phyloP scores from a whole-genome alignment of 1,140 invertebrate genomes.

The Hestina assimilis region DNA sequence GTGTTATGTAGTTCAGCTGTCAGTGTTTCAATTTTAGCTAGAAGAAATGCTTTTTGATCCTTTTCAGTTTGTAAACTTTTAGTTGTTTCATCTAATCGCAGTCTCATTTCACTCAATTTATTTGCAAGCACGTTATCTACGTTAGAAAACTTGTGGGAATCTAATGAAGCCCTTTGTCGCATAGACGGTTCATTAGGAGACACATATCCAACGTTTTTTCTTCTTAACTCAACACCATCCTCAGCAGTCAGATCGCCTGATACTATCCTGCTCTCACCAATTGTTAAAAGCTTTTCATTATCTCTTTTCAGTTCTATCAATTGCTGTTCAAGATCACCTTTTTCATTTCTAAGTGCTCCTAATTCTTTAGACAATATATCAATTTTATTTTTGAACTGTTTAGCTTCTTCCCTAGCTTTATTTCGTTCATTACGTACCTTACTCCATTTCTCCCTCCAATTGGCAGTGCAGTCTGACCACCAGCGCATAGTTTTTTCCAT shows the following conservation, averaged over 20 bases:
- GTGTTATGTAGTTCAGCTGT: slow-evolving; percentile 60
- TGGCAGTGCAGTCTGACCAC: slow-evolving; percentile 91
- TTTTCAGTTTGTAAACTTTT: slow-evolving; percentile 67
- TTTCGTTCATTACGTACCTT: slow-evolving; percentile 90
- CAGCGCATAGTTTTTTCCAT: slow-evolving; percentile 99
- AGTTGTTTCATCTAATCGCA: slow-evolving; percentile 60
- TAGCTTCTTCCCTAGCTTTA: slow-evolving; percentile 91
- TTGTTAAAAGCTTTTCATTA: slow-evolving; percentile 67
- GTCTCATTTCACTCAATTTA: slow-evolving; percentile 61
- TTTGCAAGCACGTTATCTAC: slow-evolving; percentile 64
- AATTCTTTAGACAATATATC: slow-evolving; percentile 89
- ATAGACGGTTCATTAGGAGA: slow-evolving; percentile 54
- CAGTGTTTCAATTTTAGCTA: slow-evolving; percentile 61
- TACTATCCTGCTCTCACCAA: slow-evolving; percentile 67
- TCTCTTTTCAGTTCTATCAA: slow-evolving; percentile 56
- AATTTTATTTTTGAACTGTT: slow-evolving; percentile 88
- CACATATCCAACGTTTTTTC: slow-evolving; percentile 55
- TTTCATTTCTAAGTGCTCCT: slow-evolving; percentile 86
- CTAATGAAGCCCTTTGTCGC: slow-evolving; percentile 60
- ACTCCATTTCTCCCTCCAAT: slow-evolving; percentile 95
- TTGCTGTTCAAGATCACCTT: slow-evolving; percentile 87
- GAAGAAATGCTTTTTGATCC: slow-evolving; percentile 62
- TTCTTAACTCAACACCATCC: slow-evolving; percentile 63
- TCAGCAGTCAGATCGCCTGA: slow-evolving; percentile 57
- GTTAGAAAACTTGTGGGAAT: slow-evolving; percentile 69